A percentile compares a stretch with the other conserved stretches of the same genome.
These are phyloP conservation scores for Lycocerus yunnanus DNA, from an alignment of 2,888 invertebrate species.

Conservation along the genomic window DNA sequence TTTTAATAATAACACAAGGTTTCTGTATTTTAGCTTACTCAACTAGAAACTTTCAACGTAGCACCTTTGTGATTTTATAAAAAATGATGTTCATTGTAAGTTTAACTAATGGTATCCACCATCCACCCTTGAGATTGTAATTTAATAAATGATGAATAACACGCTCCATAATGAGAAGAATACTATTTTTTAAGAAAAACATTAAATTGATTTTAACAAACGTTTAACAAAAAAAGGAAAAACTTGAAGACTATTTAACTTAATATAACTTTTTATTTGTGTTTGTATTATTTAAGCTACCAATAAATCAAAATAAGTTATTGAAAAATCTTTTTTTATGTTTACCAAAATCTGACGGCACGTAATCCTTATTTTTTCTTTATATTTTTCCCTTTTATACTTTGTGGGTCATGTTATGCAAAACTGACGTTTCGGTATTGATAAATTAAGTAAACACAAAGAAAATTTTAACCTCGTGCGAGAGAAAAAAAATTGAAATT, in stretches of 20 bases:
- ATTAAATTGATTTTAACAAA: neutral
- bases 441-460: neutral
- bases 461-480: neutral
- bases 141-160: neutral
- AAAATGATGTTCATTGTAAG: neutral
- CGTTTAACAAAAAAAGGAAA: neutral
- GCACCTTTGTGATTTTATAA: neutral
- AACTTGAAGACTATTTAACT: neutral
- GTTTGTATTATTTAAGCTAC: neutral
- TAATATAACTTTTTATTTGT: neutral
- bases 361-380: neutral
- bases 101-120: neutral
- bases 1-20: constrained; percentile 10
- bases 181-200: neutral
- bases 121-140: neutral
- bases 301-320: neutral
- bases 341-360: neutral
- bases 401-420: neutral
- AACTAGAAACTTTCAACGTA: constrained; percentile 3
- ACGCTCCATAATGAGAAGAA: neutral
- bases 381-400: neutral
- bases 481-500: neutral
- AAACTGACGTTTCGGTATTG: neutral
- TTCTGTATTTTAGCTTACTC: neutral
- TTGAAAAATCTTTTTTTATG: neutral